Conservation (phyloP, 2,888 invertebrate species). For the Diarsia dahlii region DNA sequence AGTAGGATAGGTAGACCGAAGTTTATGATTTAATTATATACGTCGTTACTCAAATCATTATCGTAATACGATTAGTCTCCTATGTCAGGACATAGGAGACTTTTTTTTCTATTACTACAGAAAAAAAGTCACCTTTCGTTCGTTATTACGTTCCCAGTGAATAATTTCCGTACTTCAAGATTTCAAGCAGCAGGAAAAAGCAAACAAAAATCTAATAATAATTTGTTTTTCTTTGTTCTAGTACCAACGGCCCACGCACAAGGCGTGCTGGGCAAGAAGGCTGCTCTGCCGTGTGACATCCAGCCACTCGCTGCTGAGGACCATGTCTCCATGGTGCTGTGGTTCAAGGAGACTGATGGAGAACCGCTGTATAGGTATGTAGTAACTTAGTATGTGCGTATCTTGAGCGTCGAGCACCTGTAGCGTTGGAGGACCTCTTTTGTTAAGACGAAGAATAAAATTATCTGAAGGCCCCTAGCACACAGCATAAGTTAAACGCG, state of each 20-base stretch:
- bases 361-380: constrained; percentile 96
- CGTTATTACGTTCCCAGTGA: neutral
- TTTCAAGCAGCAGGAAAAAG: neutral
- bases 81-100: neutral
- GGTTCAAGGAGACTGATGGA: constrained; percentile 96
- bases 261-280: constrained; percentile 95
- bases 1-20: neutral
- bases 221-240: constrained; percentile 80
- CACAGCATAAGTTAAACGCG: too few relatives aligned
- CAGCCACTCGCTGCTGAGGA: constrained; percentile 94
- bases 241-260: constrained; percentile 95
- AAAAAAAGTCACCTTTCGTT: too few relatives aligned
- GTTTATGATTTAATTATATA: neutral
- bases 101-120: neutral
- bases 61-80: neutral
- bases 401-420: neutral
- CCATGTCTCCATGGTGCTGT: constrained; percentile 96
- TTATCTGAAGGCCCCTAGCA: too few relatives aligned
- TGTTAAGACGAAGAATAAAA: too few relatives aligned
- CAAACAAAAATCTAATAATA: neutral
- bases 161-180: neutral
- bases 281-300: constrained; percentile 97
- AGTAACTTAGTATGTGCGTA: neutral
- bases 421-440: too few relatives aligned
- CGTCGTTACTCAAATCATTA: neutral